Percentiles rank a stretch among this genome's conserved stretches.
These are phyloP conservation scores for Macrosteles quadrilineatus DNA, from an alignment of 1,140 invertebrate species.

Conservation along the genomic window DNA sequence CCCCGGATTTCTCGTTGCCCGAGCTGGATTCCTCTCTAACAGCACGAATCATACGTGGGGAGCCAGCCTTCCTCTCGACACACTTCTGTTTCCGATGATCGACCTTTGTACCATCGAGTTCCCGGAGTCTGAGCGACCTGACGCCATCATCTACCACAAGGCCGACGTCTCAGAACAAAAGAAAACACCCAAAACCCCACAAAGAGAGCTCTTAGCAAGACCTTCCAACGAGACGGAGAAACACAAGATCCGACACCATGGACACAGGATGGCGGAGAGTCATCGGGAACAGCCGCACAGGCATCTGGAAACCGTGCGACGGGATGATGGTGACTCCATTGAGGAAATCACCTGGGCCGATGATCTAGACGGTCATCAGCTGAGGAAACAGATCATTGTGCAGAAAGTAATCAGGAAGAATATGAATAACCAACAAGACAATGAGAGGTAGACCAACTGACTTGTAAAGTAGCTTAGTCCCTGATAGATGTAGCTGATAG, in stretches of 20 bases:
- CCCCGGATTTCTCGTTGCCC: conserved; percentile 34
- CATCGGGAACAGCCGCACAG: background rate
- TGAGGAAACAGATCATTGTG: conserved; percentile 27
- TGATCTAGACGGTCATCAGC: conserved; percentile 29
- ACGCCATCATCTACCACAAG: conserved; percentile 32
- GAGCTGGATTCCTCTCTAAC: background rate
- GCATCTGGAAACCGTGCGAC: conserved; percentile 18
- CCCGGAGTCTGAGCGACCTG: conserved; percentile 33
- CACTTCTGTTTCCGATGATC: conserved; percentile 39
- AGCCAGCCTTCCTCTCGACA: conserved; percentile 25
- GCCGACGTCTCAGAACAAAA: background rate
- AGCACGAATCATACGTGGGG: conserved; percentile 4
- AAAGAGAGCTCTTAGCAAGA: background rate
- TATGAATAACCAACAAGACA: too few species aligned
- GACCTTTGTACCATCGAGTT: conserved; percentile 42
- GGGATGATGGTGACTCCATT: conserved; percentile 31
- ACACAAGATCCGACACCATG: conserved; percentile 23
- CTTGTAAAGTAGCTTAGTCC: too few species aligned
- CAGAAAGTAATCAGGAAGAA: conserved; percentile 24
- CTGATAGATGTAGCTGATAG: too few species aligned
- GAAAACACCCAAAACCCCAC: background rate
- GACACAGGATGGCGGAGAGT: conserved; percentile 2
- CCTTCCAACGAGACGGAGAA: background rate
- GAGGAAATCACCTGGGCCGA: conserved; percentile 34
- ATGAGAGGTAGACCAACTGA: too few species aligned